These are phyloP conservation scores for Hippocampus abdominalis DNA, from an alignment of 2,113 vertebrate species.

Conservation along the genomic window DNA sequence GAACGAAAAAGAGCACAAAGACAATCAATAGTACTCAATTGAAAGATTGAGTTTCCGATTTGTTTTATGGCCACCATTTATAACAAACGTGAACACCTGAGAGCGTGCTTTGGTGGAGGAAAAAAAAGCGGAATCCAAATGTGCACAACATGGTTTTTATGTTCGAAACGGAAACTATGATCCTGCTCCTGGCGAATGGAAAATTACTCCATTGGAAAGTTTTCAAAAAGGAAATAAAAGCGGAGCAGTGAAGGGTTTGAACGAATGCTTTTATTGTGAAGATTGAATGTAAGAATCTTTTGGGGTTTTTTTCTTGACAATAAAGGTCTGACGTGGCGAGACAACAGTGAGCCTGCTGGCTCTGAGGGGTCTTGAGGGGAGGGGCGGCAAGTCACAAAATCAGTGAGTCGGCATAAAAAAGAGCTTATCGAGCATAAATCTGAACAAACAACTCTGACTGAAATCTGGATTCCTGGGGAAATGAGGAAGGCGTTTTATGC, in stretches of 20 bases:
- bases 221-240: background rate
- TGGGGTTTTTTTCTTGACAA: background rate
- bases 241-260: background rate
- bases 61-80: no score
- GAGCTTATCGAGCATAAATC: conserved; percentile 53
- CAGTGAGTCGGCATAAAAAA: conserved; percentile 52
- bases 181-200: conserved; percentile 10
- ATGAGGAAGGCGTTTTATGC: conserved; percentile 30
- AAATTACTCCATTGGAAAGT: conserved; percentile 34
- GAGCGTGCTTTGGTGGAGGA: no score
- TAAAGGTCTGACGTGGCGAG: background rate
- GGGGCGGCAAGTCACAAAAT: conserved; percentile 17
- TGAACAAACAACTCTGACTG: conserved; percentile 55
- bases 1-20: no score
- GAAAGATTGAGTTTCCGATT: no score
- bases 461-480: conserved; percentile 61
- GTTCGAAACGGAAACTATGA: conserved; percentile 34
- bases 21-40: no score
- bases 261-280: conserved; percentile 6
- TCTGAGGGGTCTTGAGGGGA: conserved; percentile 1
- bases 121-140: background rate
- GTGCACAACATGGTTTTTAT: background rate
- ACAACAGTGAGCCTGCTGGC: background rate
- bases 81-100: no score
- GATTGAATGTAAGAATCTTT: conserved; percentile 14